Base-by-base conservation (phyloP, 2,888 invertebrate genomes). In the Callyntrura sp. region DNA sequence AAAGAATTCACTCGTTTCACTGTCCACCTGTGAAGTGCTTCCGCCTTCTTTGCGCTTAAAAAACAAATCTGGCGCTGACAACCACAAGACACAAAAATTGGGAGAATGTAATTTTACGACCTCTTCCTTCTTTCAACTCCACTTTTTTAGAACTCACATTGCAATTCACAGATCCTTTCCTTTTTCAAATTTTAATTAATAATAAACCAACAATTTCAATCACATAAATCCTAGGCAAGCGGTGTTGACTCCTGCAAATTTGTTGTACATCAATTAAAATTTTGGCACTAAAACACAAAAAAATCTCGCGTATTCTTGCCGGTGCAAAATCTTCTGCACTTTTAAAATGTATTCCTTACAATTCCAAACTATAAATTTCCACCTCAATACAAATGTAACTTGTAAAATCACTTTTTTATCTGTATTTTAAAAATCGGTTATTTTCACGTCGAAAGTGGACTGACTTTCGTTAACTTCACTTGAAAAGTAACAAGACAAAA, bases 1-100 rank as follows among this genome's bases (percentile, higher is more conserved):
- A 82, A 55, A 57, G 17, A 57, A 35, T 35, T 51, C 82, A 87
- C 88, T 88, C 14, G 43, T 84, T 65, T 78, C 88, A 88, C 88
- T 84, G 88, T 73, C 83, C 88, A 88, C 88, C 83, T 83, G 83
- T 62, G 11, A 88, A 76, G 62, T 62, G 14, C 23, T 25, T 65
- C 35, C 82, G 55, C 70, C 28, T 79, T 79, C 12, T 57, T n/a
- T 60, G 57, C 9, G 20, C 28, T 35, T 25, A 51, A 51, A 51
- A 28, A 55, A 17, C 4, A 51, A 23, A 25, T 51, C 25, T 73
- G 43, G 14, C 23, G 48, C n/a, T 17, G 68, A 68, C 17, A 43
- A 23, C 6, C 20, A 25, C 12, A 73, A 73, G 17, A 45, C 45
- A 73, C 45, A 35, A 20, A 70, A 65, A 35, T 35, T 35, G 60